These are phyloP conservation scores for Drosophila histrio DNA, from an alignment of 2,888 invertebrate species.

Conservation along the genomic window DNA sequence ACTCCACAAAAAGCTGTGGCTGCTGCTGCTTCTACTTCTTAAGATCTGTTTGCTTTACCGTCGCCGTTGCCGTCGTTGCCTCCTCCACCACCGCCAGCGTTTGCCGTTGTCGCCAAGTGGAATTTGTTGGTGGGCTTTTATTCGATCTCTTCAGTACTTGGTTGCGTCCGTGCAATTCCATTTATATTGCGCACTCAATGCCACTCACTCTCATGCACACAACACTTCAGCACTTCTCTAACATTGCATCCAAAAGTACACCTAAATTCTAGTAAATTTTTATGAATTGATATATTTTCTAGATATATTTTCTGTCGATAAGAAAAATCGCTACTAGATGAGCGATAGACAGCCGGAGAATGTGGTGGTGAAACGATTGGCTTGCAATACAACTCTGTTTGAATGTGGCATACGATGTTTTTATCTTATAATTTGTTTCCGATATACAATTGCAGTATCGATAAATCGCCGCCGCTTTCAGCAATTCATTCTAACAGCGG, in stretches of 20 bases:
- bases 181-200: constrained; percentile 62
- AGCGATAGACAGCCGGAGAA: constrained; percentile 36
- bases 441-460: constrained; percentile 10
- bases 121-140: constrained; percentile 67
- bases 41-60: constrained; percentile 57
- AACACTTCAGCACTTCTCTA: constrained; percentile 60
- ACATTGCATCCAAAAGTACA: constrained; percentile 61
- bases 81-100: constrained; percentile 47
- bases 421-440: neutral
- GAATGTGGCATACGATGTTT: constrained; percentile 20
- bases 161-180: constrained; percentile 67
- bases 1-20: constrained; percentile 42
- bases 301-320: constrained; percentile 65
- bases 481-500: constrained; percentile 19
- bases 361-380: constrained; percentile 35
- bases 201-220: constrained; percentile 55
- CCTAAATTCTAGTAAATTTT: constrained; percentile 64
- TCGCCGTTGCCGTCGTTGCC: constrained; percentile 37
- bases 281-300: constrained; percentile 64
- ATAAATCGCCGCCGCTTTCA: constrained; percentile 20
- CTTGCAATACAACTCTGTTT: constrained; percentile 23
- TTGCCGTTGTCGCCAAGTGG: constrained; percentile 50
- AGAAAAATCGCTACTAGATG: constrained; percentile 58
- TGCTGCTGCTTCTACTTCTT: constrained; percentile 53
- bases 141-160: constrained; percentile 53